Percentiles rank a stretch among this genome's conserved stretches.
Evolutionary conservation across 2,797 vertebrate genomes (phyloP).

Genomic region (Syngnathus acus): DNA sequence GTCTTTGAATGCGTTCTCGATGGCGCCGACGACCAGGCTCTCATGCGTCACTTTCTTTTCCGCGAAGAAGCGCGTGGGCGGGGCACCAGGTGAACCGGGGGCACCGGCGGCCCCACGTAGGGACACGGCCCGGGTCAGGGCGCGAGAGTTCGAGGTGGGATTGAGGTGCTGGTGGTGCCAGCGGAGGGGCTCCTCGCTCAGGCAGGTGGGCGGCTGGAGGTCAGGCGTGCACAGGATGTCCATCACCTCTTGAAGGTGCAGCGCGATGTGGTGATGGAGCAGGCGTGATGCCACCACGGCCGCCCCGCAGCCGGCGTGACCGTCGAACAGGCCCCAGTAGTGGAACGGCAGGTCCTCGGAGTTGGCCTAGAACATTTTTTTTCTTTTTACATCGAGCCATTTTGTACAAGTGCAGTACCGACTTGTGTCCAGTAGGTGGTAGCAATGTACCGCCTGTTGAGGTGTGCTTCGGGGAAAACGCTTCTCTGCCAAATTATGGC

Average conservation of each 20-base stretch:
- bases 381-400: neutral
- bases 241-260: slow-evolving; percentile 87
- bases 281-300: slow-evolving; percentile 85
- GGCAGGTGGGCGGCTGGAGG: slow-evolving; percentile 78
- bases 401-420: neutral
- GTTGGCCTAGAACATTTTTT: slow-evolving; percentile 53
- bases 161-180: slow-evolving; percentile 58
- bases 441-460: neutral
- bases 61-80: slow-evolving; percentile 85
- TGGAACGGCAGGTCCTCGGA: slow-evolving; percentile 80
- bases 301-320: slow-evolving; percentile 87
- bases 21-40: slow-evolving; percentile 88
- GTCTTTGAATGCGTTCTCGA: slow-evolving; percentile 94
- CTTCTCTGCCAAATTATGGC: too few relatives aligned
- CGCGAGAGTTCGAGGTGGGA: slow-evolving; percentile 63
- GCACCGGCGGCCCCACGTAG: slow-evolving; percentile 81
- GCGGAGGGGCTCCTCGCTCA: slow-evolving; percentile 82
- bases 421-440: neutral
- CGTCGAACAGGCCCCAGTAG: slow-evolving; percentile 96
- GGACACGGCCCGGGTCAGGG: slow-evolving; percentile 83
- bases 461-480: neutral
- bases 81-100: slow-evolving; percentile 81
- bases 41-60: slow-evolving; percentile 95
- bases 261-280: slow-evolving; percentile 84
- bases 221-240: slow-evolving; percentile 81